A percentile compares a stretch with the other conserved stretches of the same genome.
phyloP scores from a whole-genome alignment of 2,888 invertebrate genomes.

The Odiellus spinosus region DNA sequence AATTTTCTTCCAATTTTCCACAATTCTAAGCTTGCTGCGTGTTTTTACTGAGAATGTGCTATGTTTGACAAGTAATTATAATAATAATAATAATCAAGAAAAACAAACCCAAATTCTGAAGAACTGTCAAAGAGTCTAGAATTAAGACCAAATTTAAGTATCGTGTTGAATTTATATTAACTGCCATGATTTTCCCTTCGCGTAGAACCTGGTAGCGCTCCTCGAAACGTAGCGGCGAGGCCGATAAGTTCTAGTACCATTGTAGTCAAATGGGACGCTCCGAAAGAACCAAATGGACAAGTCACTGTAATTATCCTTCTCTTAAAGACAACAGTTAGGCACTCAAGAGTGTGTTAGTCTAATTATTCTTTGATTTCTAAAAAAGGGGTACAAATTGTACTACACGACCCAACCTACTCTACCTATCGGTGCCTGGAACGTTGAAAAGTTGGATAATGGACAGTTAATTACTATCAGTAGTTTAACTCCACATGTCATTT shows the following conservation, averaged over 20 bases:
- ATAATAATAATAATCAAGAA: too few species aligned
- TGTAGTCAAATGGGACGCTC: constrained; percentile 96
- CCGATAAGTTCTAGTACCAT: constrained; percentile 89
- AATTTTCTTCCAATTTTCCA: too few species aligned
- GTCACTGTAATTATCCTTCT: constrained; percentile 49
- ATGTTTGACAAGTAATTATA: too few species aligned
- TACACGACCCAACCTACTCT: constrained; percentile 80
- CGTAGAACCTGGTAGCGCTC: constrained; percentile 87
- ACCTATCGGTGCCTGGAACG: constrained; percentile 76
- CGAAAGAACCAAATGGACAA: constrained; percentile 92
- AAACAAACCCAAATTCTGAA: too few species aligned
- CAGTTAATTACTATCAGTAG: constrained; percentile 83
- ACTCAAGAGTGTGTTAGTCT: too few species aligned
- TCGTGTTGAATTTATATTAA: too few species aligned
- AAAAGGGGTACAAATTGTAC: constrained; percentile 76
- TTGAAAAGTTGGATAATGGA: constrained; percentile 84
- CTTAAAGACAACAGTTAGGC: too few species aligned
- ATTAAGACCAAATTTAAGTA: too few species aligned
- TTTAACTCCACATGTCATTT: constrained; percentile 77
- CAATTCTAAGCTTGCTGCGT: too few species aligned
- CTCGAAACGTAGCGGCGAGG: constrained; percentile 80
- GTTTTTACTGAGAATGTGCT: too few species aligned
- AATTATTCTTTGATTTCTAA: too few species aligned
- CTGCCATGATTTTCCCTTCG: constrained; percentile 5
- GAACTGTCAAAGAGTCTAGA: too few species aligned